Evolutionary conservation across 2,797 vertebrate genomes (phyloP).

Genomic region (Pteronotus mesoamericanus): DNA sequence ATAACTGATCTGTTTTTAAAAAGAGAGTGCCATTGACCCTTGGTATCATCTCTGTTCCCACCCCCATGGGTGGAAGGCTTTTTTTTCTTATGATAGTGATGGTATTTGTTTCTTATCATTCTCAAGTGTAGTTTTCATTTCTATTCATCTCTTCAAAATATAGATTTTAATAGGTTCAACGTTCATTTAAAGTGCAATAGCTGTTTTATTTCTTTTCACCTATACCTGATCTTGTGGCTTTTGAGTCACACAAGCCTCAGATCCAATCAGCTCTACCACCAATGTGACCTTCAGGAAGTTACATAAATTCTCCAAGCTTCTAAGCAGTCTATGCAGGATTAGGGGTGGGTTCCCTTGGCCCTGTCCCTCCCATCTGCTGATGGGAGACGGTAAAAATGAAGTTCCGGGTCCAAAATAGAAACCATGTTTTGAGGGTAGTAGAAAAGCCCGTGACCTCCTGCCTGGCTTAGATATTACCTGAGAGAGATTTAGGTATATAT

Average conservation of each 20-base stretch:
- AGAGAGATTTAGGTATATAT: background rate
- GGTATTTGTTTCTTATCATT: background rate
- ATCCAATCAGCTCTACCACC: background rate
- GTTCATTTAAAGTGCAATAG: background rate
- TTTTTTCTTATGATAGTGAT: background rate
- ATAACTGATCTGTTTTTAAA: too few relatives aligned
- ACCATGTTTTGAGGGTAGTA: background rate
- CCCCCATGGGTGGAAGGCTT: background rate
- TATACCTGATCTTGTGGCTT: background rate
- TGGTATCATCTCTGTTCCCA: background rate
- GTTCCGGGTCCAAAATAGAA: background rate
- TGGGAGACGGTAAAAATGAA: background rate
- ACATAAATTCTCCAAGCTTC: background rate
- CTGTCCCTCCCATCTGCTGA: background rate
- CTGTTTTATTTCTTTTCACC: background rate
- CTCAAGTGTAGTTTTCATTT: background rate
- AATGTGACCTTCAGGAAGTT: background rate
- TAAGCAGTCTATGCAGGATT: background rate
- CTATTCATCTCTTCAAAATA: constrained; percentile 8
- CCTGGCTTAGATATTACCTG: background rate
- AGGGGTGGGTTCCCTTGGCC: background rate
- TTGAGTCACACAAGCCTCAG: constrained; percentile 15
- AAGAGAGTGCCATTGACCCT: background rate
- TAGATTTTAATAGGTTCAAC: background rate
- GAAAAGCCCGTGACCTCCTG: background rate